Base-by-base conservation (phyloP, 2,113 vertebrate genomes). In the Xyliphius kryptos region DNA sequence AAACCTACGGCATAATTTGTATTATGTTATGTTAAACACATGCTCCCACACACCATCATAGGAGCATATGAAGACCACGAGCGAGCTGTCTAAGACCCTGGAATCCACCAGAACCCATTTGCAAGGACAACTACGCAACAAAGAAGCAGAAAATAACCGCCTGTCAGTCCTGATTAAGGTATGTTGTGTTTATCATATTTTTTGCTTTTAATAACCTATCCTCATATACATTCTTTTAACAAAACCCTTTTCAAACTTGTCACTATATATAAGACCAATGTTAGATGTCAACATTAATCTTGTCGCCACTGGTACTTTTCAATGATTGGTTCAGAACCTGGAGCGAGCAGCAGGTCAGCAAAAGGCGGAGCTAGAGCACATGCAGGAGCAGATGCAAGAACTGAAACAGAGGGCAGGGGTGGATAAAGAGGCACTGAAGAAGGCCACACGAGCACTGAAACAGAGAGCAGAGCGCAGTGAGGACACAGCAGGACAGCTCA, bases 111-210 rank as follows among this genome's bases (percentile, higher is more conserved):
- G 85, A 64, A 89, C 84, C 32, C 91, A 86, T 66, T 77, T 97
- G 37, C 95, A 96, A 72, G 85, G 81, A 0, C 92, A 92, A 70
- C 72, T 97, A 26, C 83, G 90, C 17, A 87, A 61, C 69, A 94
- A 87, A 69, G 94, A 95, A 46, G 86, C 91, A 0, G 92, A 97
- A 51, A 95, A 92, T 72, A 90, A 84, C 77, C 89, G 89, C 0
- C 83, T 95, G 1, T 50, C 62, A 0, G 68, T 86, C 13, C 90
- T 92, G 76, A 87, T 97, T 15, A 85, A 85, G 90, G 95, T 96
- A 12, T 13, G 11, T 13, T 13, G 3, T 12, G 40, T 13, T 3
- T 13, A 12, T 13, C 13, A n/a, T n/a, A n/a, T n/a, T n/a, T n/a
- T n/a, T n/a, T n/a, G n/a, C n/a, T n/a, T n/a, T n/a, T n/a, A n/a